A percentile compares a stretch with the other conserved stretches of the same genome.
Conservation (phyloP, 2,113 vertebrate genomes). For the Butastur rufipennis region DNA sequence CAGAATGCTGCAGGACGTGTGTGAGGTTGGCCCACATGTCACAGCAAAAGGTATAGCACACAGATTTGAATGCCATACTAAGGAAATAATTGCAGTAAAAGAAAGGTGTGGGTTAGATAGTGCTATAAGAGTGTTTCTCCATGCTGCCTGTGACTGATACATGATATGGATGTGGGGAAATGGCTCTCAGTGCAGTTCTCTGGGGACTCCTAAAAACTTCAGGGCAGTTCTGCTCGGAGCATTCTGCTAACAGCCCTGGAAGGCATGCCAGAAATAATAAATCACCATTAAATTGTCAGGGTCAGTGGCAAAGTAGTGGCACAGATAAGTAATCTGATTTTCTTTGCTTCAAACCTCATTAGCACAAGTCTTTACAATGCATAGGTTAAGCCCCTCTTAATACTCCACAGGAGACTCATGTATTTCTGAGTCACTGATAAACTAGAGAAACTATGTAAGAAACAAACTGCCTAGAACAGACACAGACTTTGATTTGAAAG, state of each 20-base stretch:
- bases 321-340: conserved; percentile 43
- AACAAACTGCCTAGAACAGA: background rate
- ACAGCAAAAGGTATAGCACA: background rate
- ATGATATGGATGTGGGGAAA: background rate
- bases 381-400: conserved; percentile 3
- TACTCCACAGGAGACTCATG: background rate
- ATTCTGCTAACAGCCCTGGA: conserved; percentile 4
- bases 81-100: background rate
- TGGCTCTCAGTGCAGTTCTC: background rate
- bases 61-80: background rate
- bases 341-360: conserved; percentile 12
- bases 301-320: conserved; percentile 4
- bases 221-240: background rate
- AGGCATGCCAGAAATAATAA: conserved; percentile 31
- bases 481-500: background rate
- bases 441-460: background rate
- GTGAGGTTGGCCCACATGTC: background rate
- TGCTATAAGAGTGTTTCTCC: background rate
- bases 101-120: background rate
- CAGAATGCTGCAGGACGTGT: background rate
- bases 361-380: conserved; percentile 22
- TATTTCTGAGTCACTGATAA: conserved; percentile 23
- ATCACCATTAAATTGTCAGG: conserved; percentile 27
- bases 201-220: conserved; percentile 22
- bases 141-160: background rate